These are phyloP conservation scores for Ornithorhynchus anatinus DNA, from an alignment of 2,113 vertebrate genomes.

Conservation along the genomic window DNA sequence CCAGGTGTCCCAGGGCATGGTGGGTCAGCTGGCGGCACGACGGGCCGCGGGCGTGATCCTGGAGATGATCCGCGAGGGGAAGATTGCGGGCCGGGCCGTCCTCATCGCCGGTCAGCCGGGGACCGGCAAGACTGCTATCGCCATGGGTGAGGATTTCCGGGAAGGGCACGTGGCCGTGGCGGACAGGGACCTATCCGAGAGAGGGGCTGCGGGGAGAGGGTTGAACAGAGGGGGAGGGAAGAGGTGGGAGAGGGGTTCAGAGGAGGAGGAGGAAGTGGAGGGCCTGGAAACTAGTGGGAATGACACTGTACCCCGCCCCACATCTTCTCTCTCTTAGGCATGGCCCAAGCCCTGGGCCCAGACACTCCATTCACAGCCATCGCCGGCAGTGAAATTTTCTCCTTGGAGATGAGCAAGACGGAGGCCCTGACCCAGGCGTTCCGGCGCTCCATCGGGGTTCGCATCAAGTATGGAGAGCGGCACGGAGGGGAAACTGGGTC, in stretches of 20 bases:
- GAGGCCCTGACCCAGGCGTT: slow-evolving; percentile 92
- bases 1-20: slow-evolving; percentile 93
- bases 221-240: neutral
- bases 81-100: slow-evolving; percentile 89
- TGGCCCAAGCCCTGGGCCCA: slow-evolving; percentile 85
- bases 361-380: slow-evolving; percentile 92
- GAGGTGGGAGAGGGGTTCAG: neutral
- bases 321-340: slow-evolving; percentile 66
- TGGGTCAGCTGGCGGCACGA: slow-evolving; percentile 88
- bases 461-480: slow-evolving; percentile 82
- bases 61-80: slow-evolving; percentile 94
- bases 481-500: accelerated
- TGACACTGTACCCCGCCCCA: neutral
- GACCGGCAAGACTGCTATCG: slow-evolving; percentile 92
- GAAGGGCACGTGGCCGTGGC: neutral
- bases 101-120: slow-evolving; percentile 91
- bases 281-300: neutral
- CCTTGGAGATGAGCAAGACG: slow-evolving; percentile 94
- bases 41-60: slow-evolving; percentile 88
- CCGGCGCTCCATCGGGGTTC: slow-evolving; percentile 89
- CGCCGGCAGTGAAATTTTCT: slow-evolving; percentile 92
- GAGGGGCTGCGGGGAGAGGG: neutral
- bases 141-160: slow-evolving; percentile 79
- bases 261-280: neutral
- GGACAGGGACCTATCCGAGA: neutral